Percentiles rank a stretch among this genome's conserved stretches.
These are phyloP conservation scores for Sarotherodon lohbergeri DNA, from an alignment of 2,113 vertebrate species.

Conservation along the genomic window DNA sequence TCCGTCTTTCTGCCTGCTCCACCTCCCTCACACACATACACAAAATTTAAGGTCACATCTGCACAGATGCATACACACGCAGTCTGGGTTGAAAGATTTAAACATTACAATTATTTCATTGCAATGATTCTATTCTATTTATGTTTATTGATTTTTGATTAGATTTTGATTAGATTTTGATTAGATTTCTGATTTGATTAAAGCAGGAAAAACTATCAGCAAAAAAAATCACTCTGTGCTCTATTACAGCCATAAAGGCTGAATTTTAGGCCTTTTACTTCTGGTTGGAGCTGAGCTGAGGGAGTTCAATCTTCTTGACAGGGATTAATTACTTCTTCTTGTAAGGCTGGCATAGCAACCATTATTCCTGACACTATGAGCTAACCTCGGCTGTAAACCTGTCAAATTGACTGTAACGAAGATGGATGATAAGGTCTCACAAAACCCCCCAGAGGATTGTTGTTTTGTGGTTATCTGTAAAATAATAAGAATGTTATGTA, in stretches of 20 bases:
- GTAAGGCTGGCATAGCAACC: background rate
- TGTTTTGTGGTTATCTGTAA: too few relatives aligned
- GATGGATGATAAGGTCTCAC: background rate
- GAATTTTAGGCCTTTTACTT: background rate
- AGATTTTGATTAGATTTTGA: background rate
- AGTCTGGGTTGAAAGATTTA: background rate
- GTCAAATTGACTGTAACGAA: background rate
- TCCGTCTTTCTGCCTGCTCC: background rate
- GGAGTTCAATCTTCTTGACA: background rate
- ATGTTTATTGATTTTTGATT: background rate
- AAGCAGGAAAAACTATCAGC: background rate
- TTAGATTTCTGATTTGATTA: background rate
- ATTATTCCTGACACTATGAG: background rate
- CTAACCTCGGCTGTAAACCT: background rate
- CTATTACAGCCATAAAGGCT: rapidly evolving
- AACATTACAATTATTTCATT: background rate
- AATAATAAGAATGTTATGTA: too few relatives aligned
- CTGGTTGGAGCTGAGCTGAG: background rate
- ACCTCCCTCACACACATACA: background rate
- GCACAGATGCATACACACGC: rapidly evolving
- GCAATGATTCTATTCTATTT: background rate
- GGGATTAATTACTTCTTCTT: background rate
- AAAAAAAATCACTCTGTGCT: background rate
- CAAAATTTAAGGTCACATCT: rapidly evolving
- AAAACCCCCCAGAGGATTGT: background rate